Evolutionary conservation across 1,140 invertebrate genomes (phyloP).

Genomic region (Nephila pilipes): DNA sequence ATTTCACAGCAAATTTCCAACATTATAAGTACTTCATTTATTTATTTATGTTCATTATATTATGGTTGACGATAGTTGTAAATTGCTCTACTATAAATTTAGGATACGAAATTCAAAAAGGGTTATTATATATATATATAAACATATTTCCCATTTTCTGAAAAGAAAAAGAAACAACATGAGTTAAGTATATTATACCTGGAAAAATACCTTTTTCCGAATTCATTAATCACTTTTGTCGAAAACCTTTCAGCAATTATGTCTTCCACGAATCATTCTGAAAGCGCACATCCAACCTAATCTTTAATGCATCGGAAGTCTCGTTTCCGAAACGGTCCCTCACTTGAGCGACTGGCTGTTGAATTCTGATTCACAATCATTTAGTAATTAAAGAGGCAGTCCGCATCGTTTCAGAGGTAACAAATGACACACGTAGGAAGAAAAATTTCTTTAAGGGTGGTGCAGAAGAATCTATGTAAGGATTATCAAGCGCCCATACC

Average conservation of each 20-base stretch:
- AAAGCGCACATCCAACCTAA: not conserved
- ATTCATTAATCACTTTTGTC: not conserved
- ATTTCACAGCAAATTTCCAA: no score
- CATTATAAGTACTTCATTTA: no score
- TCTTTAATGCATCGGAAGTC: constrained; percentile 5
- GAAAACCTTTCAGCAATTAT: constrained; percentile 12
- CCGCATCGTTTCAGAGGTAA: constrained; percentile 7
- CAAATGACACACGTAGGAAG: constrained; percentile 34
- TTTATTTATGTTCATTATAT: no score
- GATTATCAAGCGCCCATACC: not conserved
- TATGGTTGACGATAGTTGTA: no score
- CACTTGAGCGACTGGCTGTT: not conserved
- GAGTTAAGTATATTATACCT: not conserved
- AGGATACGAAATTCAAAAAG: no score
- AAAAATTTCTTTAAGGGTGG: constrained; percentile 27
- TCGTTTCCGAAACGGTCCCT: not conserved
- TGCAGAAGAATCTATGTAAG: not conserved
- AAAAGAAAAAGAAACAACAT: no score
- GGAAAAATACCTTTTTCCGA: not conserved
- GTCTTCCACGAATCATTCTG: not conserved
- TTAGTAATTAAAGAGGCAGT: not conserved
- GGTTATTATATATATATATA: no score
- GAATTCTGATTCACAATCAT: constrained; percentile 7
- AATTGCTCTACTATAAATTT: no score
- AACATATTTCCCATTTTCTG: no score